phyloP scores from a whole-genome alignment of 2,797 vertebrate species.

The Salarias fasciatus region DNA sequence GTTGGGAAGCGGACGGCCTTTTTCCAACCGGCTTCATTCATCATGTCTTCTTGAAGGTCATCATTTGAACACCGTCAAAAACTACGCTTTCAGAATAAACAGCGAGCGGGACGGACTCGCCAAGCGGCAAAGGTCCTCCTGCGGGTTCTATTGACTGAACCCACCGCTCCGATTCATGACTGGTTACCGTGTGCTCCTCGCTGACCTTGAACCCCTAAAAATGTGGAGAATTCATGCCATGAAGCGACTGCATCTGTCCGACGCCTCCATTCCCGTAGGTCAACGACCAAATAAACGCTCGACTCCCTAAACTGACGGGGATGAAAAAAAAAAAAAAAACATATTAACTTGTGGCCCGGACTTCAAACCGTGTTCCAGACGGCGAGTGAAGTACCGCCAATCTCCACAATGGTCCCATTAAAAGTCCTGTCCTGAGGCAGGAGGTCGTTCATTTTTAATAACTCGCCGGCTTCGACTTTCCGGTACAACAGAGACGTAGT shows the following conservation, averaged over 20 bases:
- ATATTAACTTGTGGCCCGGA: constrained; percentile 24
- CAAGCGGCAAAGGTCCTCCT: too few relatives aligned
- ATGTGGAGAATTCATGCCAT: not conserved
- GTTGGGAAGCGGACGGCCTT: too few relatives aligned
- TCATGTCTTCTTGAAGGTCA: too few relatives aligned
- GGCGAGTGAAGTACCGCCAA: constrained; percentile 5
- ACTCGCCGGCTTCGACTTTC: not conserved
- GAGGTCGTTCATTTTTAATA: not conserved
- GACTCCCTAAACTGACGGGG: constrained; percentile 12
- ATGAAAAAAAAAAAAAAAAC: constrained; percentile 23
- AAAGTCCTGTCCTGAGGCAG: not conserved
- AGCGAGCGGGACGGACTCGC: too few relatives aligned
- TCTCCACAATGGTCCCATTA: not conserved
- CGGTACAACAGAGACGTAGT: not conserved
- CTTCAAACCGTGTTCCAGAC: constrained; percentile 9
- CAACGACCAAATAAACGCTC: constrained; percentile 9
- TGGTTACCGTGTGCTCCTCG: not conserved
- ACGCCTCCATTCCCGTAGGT: constrained; percentile 9
- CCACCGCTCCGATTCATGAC: not conserved
- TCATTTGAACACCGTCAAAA: too few relatives aligned
- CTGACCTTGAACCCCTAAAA: not conserved
- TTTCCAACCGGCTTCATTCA: too few relatives aligned
- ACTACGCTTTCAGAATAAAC: too few relatives aligned
- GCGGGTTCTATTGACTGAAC: too few relatives aligned
- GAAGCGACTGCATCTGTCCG: not conserved